phyloP scores from a whole-genome alignment of 1,140 invertebrate species.

The Cydia fagiglandana region DNA sequence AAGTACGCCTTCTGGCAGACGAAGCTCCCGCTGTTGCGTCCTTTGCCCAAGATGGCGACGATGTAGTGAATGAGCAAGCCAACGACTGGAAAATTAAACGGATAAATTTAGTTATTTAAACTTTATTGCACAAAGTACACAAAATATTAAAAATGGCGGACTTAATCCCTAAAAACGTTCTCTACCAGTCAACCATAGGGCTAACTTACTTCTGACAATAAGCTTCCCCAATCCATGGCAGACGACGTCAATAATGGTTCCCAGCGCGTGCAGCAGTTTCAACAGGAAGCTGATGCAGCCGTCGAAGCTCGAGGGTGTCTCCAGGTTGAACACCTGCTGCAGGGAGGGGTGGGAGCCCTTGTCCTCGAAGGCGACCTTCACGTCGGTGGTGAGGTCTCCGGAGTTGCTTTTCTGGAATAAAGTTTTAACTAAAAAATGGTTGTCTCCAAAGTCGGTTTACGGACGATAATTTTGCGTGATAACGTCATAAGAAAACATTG shows the following conservation, averaged over 20 bases:
- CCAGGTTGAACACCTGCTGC: not conserved
- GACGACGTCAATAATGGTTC: not conserved
- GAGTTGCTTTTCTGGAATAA: not conserved
- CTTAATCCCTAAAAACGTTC: too few species aligned
- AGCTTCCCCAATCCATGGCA: not conserved
- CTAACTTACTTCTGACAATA: slow-evolving; percentile 5
- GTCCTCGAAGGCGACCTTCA: not conserved
- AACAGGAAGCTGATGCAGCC: not conserved
- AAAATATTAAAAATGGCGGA: too few species aligned
- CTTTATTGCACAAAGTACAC: too few species aligned
- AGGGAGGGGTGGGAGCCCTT: not conserved
- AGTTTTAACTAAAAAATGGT: too few species aligned
- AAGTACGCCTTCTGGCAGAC: slow-evolving; percentile 10
- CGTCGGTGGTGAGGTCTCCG: not conserved
- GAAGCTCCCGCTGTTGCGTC: not conserved
- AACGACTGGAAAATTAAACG: not conserved
- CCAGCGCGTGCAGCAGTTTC: not conserved
- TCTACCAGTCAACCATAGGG: too few species aligned
- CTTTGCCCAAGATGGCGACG: not conserved
- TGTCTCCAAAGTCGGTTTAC: too few species aligned
- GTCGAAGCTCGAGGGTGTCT: not conserved
- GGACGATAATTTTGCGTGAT: too few species aligned
- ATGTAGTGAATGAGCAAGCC: not conserved
- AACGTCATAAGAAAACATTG: too few species aligned
- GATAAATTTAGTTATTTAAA: too few species aligned